phyloP scores from a whole-genome alignment of 2,888 invertebrate species.

The Halictus ligatus region DNA sequence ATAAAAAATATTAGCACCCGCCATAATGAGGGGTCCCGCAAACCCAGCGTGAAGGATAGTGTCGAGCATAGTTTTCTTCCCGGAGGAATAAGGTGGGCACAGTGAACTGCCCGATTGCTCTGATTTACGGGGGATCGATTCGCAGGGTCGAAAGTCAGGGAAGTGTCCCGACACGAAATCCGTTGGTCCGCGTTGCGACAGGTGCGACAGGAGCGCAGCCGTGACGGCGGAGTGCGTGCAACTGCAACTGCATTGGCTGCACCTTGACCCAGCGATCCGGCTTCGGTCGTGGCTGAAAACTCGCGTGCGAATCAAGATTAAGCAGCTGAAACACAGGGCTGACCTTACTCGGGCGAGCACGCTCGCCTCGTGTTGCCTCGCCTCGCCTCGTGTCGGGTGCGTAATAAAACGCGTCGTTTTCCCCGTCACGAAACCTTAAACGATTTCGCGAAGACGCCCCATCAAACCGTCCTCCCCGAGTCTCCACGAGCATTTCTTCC shows the following conservation, averaged over 20 bases:
- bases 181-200: conserved; percentile 10
- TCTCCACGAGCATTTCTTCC: background rate
- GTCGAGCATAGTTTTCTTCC: background rate
- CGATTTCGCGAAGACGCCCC: background rate
- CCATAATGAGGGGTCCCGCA: too few relatives aligned
- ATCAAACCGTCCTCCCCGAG: background rate
- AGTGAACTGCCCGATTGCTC: background rate
- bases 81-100: background rate
- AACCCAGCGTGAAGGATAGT: too few relatives aligned
- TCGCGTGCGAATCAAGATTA: conserved; percentile 84
- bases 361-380: conserved; percentile 28
- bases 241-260: conserved; percentile 62
- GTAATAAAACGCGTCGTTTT: conserved; percentile 36
- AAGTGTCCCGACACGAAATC: conserved; percentile 9
- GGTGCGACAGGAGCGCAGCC: conserved; percentile 15
- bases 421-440: background rate
- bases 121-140: background rate
- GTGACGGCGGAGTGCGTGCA: conserved; percentile 67
- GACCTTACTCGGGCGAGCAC: conserved; percentile 77
- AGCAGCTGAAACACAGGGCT: conserved; percentile 72
- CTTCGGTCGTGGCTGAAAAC: conserved; percentile 73
- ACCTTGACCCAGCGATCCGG: conserved; percentile 81
- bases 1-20: too few relatives aligned
- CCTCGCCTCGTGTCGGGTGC: conserved; percentile 32
- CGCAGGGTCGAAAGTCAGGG: background rate